phyloP scores from a whole-genome alignment of 1,140 invertebrate species.

The Luehdorfia chinensis region DNA sequence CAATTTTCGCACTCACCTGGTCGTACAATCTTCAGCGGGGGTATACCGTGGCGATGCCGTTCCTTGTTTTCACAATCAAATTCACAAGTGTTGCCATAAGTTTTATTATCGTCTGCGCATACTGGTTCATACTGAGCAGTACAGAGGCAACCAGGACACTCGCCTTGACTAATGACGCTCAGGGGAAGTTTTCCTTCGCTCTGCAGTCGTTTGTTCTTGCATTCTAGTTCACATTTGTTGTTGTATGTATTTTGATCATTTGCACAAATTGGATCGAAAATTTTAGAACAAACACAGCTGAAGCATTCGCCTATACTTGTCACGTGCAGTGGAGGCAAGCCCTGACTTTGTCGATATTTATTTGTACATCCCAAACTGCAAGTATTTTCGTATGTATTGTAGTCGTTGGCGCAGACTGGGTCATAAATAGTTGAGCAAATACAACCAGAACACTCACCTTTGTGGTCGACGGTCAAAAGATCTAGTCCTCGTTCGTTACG shows the following conservation, averaged over 20 bases:
- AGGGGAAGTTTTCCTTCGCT: not conserved
- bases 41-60: not conserved
- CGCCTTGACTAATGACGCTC: not conserved
- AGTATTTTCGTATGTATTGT: conserved; percentile 13
- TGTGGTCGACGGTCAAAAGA: not conserved
- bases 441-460: not conserved
- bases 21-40: too few species aligned
- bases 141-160: conserved; percentile 14
- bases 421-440: conserved; percentile 31
- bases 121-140: conserved; percentile 14
- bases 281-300: not conserved
- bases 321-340: not conserved
- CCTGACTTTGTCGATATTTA: not conserved
- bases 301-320: not conserved
- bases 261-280: conserved; percentile 21
- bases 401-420: conserved; percentile 79
- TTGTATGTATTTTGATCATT: conserved; percentile 22
- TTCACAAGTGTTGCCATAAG: conserved; percentile 19
- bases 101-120: conserved; percentile 23
- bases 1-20: conserved; percentile 18
- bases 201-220: conserved; percentile 17
- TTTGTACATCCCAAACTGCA: conserved; percentile 21
- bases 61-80: conserved; percentile 17
- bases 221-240: conserved; percentile 20
- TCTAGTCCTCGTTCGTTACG: not conserved